Percentiles rank a stretch among this genome's conserved stretches.
These are phyloP conservation scores for Cataglyphis cursor DNA, from an alignment of 2,888 invertebrate species.

Conservation along the genomic window DNA sequence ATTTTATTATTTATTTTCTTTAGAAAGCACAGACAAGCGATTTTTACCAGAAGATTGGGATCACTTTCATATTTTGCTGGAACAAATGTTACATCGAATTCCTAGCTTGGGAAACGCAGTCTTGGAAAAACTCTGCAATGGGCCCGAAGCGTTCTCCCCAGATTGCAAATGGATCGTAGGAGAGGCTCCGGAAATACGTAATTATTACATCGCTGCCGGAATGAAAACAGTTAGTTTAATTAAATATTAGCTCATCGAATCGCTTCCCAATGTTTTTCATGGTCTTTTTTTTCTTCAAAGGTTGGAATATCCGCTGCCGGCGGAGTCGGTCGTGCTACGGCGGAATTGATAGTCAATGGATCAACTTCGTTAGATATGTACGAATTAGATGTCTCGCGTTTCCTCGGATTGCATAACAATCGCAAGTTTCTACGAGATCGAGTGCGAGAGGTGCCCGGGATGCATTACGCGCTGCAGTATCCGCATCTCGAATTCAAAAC, in stretches of 20 bases:
- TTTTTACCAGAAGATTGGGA: conserved; percentile 97
- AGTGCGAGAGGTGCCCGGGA: conserved; percentile 96
- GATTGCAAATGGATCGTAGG: conserved; percentile 99
- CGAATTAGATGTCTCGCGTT: conserved; percentile 95
- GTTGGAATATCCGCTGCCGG: conserved; percentile 98
- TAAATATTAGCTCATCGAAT: neutral
- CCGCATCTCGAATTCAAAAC: conserved; percentile 95
- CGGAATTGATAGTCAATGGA: conserved; percentile 95
- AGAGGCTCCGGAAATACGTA: conserved; percentile 94
- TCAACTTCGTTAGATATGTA: conserved; percentile 94
- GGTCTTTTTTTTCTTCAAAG: conserved; percentile 67
- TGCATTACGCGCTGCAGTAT: conserved; percentile 94
- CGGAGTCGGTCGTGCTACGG: conserved; percentile 96
- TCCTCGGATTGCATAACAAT: conserved; percentile 97
- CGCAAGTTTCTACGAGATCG: conserved; percentile 96
- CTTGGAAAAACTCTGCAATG: conserved; percentile 94
- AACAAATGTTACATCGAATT: conserved; percentile 94
- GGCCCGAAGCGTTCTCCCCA: conserved; percentile 98
- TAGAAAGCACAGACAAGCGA: conserved; percentile 89
- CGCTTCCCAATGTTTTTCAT: neutral
- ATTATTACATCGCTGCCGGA: conserved; percentile 93
- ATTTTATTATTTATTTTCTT: conserved; percentile 52
- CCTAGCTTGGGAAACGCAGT: conserved; percentile 92
- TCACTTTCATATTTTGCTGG: conserved; percentile 96
- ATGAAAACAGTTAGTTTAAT: conserved; percentile 92